Evolutionary conservation across 2,888 invertebrate species (phyloP).

Genomic region (Caenorhabditis drosophilae): DNA sequence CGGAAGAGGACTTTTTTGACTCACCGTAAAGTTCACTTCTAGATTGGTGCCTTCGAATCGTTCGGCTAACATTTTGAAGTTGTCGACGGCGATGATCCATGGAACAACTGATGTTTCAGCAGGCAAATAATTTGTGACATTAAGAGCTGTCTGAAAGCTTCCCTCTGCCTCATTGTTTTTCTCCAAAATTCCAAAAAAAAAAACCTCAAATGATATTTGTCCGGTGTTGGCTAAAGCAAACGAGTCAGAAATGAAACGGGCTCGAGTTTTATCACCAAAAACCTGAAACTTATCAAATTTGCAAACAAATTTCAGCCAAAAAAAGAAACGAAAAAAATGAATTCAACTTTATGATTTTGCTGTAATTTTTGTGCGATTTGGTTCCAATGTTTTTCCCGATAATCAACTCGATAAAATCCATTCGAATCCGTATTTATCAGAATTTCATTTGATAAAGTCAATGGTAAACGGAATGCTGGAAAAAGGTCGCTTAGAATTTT

Average conservation of each 20-base stretch:
- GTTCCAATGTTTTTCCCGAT: constrained; percentile 47
- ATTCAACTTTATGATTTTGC: constrained; percentile 13
- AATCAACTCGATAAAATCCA: constrained; percentile 65
- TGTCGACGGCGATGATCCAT: constrained; percentile 24
- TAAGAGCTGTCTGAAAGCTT: constrained; percentile 38
- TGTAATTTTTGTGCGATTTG: constrained; percentile 33
- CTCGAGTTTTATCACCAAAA: constrained; percentile 34
- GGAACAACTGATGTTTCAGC: constrained; percentile 9
- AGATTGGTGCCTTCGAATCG: constrained; percentile 26
- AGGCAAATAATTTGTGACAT: constrained; percentile 35
- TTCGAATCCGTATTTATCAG: constrained; percentile 61
- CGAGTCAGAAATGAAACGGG: constrained; percentile 86
- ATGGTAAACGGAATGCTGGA: constrained; percentile 41
- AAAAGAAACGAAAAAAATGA: too few species aligned
- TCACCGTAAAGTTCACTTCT: constrained; percentile 31
- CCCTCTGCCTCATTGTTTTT: neutral
- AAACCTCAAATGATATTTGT: constrained; percentile 72
- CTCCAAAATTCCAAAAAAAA: neutral
- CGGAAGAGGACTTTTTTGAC: too few species aligned
- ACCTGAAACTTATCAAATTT: too few species aligned
- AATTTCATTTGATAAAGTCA: constrained; percentile 49
- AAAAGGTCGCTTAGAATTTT: neutral
- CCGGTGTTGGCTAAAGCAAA: constrained; percentile 74
- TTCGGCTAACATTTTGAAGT: constrained; percentile 18
- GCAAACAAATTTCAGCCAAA: too few species aligned